A percentile compares a stretch with the other conserved stretches of the same genome.
These are phyloP conservation scores for Volucella inanis DNA, from an alignment of 2,888 invertebrate genomes.

Conservation along the genomic window DNA sequence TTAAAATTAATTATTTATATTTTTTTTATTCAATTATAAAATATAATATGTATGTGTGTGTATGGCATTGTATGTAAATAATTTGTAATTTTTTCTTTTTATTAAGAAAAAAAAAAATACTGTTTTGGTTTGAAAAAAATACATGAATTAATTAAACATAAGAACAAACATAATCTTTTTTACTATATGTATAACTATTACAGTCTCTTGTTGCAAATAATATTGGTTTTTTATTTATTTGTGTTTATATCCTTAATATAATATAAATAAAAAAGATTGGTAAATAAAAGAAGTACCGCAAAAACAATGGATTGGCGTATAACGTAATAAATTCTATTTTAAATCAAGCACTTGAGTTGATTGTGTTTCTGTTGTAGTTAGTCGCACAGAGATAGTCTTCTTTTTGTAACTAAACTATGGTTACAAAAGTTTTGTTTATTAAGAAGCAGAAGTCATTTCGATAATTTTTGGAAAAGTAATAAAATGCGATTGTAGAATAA, in stretches of 20 bases:
- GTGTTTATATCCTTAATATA: constrained; percentile 37
- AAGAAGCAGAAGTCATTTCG: no score
- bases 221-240: constrained; percentile 42
- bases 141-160: constrained; percentile 36
- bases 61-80: constrained; percentile 64
- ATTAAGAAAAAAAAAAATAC: constrained; percentile 59
- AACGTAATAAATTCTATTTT: no score
- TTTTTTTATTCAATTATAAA: constrained; percentile 59
- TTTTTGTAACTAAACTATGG: no score
- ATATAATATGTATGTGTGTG: constrained; percentile 58
- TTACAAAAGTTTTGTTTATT: no score
- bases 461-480: no score
- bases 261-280: neutral
- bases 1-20: constrained; percentile 46
- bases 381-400: no score
- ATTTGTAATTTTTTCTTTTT: constrained; percentile 45
- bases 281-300: no score
- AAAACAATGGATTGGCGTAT: no score
- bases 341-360: no score
- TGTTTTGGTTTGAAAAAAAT: constrained; percentile 62
- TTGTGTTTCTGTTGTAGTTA: no score
- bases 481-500: no score
- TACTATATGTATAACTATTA: constrained; percentile 57
- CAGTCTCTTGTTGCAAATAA: constrained; percentile 71
- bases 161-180: constrained; percentile 32